Evolutionary conservation across 1,140 invertebrate genomes (phyloP).

Genomic region (Drosophila lacteicornis): DNA sequence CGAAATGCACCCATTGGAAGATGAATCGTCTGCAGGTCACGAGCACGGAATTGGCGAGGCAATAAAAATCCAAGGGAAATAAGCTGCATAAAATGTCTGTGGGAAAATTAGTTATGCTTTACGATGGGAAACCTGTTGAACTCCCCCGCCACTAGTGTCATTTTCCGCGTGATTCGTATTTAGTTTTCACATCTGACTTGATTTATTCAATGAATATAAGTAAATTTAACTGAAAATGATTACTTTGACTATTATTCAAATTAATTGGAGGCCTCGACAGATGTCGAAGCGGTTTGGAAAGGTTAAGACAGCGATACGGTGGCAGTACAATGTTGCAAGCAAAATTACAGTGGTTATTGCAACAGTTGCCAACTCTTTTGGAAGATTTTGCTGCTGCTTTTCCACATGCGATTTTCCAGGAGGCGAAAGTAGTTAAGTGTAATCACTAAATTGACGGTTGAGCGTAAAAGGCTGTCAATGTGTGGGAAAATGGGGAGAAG

Average conservation of each 20-base stretch:
- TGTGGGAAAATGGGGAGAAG: constrained; percentile 13
- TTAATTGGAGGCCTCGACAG: constrained; percentile 27
- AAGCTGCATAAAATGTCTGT: constrained; percentile 36
- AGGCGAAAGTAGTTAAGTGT: constrained; percentile 21
- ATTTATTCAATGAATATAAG: constrained; percentile 11
- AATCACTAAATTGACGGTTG: constrained; percentile 21
- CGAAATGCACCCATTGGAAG: constrained; percentile 47
- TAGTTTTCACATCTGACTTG: constrained; percentile 18
- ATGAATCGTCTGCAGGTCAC: constrained; percentile 67
- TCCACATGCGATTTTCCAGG: constrained; percentile 5
- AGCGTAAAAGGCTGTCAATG: not conserved
- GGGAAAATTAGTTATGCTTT: constrained; percentile 68
- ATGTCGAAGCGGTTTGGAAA: constrained; percentile 13
- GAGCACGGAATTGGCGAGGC: constrained; percentile 45
- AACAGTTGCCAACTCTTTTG: constrained; percentile 17
- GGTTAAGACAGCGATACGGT: constrained; percentile 22
- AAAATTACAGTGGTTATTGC: constrained; percentile 44
- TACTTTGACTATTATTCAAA: constrained; percentile 40
- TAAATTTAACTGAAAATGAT: constrained; percentile 4
- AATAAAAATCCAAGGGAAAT: constrained; percentile 31
- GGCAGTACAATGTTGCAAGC: constrained; percentile 26
- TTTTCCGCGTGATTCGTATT: constrained; percentile 54
- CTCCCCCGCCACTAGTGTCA: constrained; percentile 28
- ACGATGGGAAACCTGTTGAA: constrained; percentile 49
- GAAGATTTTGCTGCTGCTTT: constrained; percentile 11